Evolutionary conservation across 2,888 invertebrate species (phyloP).

Genomic region (Metacarcinus magister): DNA sequence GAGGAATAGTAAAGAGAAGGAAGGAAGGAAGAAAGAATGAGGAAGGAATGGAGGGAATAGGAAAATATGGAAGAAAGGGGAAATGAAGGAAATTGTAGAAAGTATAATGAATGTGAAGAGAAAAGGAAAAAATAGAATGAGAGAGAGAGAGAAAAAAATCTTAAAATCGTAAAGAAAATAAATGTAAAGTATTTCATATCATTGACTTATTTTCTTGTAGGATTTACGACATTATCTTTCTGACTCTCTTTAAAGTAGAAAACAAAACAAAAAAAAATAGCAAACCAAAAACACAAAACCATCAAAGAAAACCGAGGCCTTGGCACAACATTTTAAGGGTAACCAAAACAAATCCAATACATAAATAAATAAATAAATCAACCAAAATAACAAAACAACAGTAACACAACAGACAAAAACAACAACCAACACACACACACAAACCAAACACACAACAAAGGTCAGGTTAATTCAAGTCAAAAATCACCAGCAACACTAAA

Average conservation of each 20-base stretch:
- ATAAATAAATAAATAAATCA: no score
- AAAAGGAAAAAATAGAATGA: background rate
- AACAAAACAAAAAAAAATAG: background rate
- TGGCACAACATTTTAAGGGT: background rate
- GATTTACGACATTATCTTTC: no score
- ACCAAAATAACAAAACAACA: no score
- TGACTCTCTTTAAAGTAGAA: no score
- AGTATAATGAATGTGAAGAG: background rate
- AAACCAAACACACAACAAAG: no score
- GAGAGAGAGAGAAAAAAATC: background rate
- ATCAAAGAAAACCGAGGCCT: background rate
- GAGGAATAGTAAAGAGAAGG: background rate
- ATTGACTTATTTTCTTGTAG: no score
- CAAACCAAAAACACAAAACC: background rate
- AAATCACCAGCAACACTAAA: no score
- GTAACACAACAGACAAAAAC: no score
- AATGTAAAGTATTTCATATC: no score
- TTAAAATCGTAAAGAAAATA: background rate
- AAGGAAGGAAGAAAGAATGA: no score
- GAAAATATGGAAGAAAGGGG: background rate
- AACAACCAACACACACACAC: no score
- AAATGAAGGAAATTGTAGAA: background rate
- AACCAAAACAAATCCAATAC: background rate
- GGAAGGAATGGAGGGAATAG: background rate
- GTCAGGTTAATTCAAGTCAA: no score